phyloP scores from a whole-genome alignment of 2,113 vertebrate genomes.

The Hoplias malabaricus region DNA sequence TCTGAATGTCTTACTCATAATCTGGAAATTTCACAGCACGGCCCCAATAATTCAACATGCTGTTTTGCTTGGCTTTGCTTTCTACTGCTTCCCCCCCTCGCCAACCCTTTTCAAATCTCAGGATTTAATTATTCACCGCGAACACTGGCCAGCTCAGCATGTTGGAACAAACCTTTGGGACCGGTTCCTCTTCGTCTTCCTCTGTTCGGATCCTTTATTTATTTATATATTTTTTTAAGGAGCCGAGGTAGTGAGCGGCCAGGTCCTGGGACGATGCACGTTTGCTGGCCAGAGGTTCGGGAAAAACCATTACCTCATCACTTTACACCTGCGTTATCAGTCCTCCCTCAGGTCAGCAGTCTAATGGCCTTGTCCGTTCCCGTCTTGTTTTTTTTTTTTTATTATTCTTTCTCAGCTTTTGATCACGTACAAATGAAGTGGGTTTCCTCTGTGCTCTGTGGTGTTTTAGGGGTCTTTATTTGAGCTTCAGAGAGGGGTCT shows the following conservation, averaged over 20 bases:
- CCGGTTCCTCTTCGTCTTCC: slow-evolving; percentile 18
- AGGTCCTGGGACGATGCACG: background rate
- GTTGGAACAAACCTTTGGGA: slow-evolving; percentile 18
- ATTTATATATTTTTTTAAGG: no score
- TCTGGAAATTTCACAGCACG: background rate
- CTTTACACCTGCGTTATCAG: background rate
- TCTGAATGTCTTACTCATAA: background rate
- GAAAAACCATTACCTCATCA: slow-evolving; percentile 9
- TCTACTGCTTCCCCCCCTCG: background rate
- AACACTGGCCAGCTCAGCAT: slow-evolving; percentile 11
- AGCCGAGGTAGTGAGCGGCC: background rate
- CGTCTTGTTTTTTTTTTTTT: slow-evolving; percentile 38
- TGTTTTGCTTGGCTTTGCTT: slow-evolving; percentile 17
- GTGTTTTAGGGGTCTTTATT: background rate
- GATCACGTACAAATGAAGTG: slow-evolving; percentile 18
- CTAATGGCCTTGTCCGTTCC: slow-evolving; percentile 20
- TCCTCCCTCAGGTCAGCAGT: slow-evolving; percentile 41
- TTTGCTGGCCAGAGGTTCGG: background rate
- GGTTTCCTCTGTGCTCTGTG: background rate
- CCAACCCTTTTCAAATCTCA: background rate
- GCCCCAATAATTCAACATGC: background rate
- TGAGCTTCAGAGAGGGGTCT: slow-evolving; percentile 24
- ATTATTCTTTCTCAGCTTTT: no score
- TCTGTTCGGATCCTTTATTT: background rate
- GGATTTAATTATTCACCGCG: slow-evolving; percentile 40